Conservation (phyloP, 2,113 vertebrate genomes). For the Oxyura jamaicensis region DNA sequence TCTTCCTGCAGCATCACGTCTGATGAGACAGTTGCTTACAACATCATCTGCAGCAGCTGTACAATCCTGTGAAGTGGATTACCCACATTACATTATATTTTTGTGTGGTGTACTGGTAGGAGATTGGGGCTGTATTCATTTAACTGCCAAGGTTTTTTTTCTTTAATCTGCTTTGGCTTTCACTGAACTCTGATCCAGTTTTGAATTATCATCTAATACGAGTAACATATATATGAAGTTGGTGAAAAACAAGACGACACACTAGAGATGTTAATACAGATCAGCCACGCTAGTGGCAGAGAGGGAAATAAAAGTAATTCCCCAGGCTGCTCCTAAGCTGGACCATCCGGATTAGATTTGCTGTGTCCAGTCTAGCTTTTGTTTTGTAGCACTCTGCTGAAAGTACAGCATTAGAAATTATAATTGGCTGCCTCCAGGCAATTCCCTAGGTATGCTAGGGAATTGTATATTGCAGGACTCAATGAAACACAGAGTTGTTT, state of each 20-base stretch:
- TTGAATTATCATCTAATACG: neutral
- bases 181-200: neutral
- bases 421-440: slow-evolving; percentile 15
- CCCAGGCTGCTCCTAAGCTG: neutral
- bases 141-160: neutral
- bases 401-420: slow-evolving; percentile 25
- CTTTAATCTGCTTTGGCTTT: neutral
- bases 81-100: neutral
- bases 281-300: neutral
- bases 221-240: neutral
- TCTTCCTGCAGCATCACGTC: neutral
- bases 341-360: neutral
- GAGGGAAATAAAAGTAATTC: neutral
- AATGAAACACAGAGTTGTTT: neutral
- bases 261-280: neutral
- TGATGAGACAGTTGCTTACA: neutral
- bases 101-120: neutral
- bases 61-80: neutral
- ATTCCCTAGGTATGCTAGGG: neutral
- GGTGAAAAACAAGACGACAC: neutral
- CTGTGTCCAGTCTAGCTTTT: neutral
- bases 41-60: neutral
- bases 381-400: neutral
- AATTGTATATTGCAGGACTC: neutral
- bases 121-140: neutral